These are phyloP conservation scores for Acanthochromis polyacanthus DNA, from an alignment of 2,113 vertebrate species.

Conservation along the genomic window DNA sequence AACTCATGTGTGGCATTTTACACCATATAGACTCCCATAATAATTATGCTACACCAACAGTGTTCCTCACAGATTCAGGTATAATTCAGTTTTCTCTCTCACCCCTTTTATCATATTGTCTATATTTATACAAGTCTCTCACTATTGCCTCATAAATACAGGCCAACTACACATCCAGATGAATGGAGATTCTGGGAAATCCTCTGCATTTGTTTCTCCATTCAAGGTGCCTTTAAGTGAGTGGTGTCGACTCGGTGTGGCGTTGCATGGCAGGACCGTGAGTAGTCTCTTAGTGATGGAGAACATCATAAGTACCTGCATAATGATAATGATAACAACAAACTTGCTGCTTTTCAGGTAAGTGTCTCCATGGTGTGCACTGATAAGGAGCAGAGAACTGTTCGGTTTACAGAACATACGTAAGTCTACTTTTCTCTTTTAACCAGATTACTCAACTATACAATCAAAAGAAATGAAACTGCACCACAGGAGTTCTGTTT, in stretches of 20 bases:
- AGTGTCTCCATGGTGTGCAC: constrained; percentile 73
- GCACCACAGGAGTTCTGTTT: neutral
- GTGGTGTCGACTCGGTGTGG: constrained; percentile 82
- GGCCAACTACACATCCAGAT: constrained; percentile 84
- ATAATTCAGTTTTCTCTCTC: neutral
- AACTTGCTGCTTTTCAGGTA: constrained; percentile 63
- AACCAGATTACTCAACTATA: neutral
- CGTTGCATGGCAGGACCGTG: constrained; percentile 70
- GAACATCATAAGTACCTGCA: neutral
- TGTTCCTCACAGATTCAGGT: constrained; percentile 83
- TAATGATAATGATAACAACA: neutral
- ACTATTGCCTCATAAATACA: constrained; percentile 25
- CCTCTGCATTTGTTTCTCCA: constrained; percentile 74
- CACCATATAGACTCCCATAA: constrained; percentile 79
- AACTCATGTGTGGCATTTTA: constrained; percentile 75
- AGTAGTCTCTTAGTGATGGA: constrained; percentile 42
- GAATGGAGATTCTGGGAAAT: constrained; percentile 46
- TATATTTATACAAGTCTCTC: neutral
- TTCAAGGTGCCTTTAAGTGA: constrained; percentile 74
- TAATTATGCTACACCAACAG: constrained; percentile 77
- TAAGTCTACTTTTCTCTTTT: constrained; percentile 51
- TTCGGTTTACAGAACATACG: constrained; percentile 55
- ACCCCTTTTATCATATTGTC: neutral
- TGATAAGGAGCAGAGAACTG: constrained; percentile 30
- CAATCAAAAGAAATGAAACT: neutral